These are phyloP conservation scores for Hypomecis punctinalis DNA, from an alignment of 2,888 invertebrate species.

Conservation along the genomic window DNA sequence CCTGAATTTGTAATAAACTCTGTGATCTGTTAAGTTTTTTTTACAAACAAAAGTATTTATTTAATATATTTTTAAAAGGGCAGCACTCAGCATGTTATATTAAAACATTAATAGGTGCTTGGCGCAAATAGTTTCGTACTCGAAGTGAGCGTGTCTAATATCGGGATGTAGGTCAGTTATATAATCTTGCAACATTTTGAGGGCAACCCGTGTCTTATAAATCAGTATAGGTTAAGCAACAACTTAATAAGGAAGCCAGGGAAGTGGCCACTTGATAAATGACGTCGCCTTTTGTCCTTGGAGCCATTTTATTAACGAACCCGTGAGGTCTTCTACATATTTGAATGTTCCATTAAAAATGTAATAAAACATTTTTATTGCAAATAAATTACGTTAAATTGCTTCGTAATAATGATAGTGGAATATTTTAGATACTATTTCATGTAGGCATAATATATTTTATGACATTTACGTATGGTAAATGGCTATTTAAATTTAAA, in stretches of 20 bases:
- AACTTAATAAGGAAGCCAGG: conserved; percentile 38
- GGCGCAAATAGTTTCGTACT: not conserved
- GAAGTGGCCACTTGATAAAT: conserved; percentile 36
- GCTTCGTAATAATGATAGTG: not conserved
- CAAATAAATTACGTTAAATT: not conserved
- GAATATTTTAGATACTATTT: no score
- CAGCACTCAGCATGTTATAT: no score
- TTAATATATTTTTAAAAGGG: no score
- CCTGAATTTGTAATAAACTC: no score
- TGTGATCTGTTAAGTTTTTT: no score
- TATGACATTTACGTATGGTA: no score
- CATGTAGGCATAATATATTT: no score
- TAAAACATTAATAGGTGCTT: not conserved
- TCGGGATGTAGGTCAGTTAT: conserved; percentile 13
- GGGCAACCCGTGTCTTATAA: conserved; percentile 35
- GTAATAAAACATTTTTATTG: not conserved
- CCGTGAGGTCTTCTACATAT: not conserved
- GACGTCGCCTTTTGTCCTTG: conserved; percentile 28
- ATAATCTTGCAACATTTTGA: conserved; percentile 24
- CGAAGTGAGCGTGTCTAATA: not conserved
- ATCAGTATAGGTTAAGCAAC: conserved; percentile 41
- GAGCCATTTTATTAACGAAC: conserved; percentile 14
- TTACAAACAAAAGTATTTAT: no score
- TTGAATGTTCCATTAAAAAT: not conserved
- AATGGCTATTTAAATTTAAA: no score